Evolutionary conservation across 30 jellyfish, hydroid and myxozoan genomes (phyloP).

Genomic region (Chrysaora quinquecirrha): DNA sequence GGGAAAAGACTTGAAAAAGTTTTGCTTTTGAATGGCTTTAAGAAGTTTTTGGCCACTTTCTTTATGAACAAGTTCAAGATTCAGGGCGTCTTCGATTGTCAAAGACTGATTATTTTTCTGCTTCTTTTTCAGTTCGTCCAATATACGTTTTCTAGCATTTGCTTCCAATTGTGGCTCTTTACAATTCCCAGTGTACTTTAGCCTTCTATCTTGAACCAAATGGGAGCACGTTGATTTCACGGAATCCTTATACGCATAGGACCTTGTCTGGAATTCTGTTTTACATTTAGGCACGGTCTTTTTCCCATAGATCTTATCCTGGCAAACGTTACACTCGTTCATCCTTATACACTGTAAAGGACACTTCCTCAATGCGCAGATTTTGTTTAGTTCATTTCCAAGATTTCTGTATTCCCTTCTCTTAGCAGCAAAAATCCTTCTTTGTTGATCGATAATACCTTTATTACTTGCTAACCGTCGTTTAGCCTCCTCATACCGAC

Average conservation of each 20-base stretch:
- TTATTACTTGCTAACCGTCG: not conserved
- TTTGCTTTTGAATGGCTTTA: conserved; percentile 50
- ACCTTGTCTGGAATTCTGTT: conserved; percentile 36
- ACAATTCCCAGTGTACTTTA: conserved; percentile 93
- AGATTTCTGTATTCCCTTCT: conserved; percentile 11
- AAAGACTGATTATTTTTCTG: conserved; percentile 59
- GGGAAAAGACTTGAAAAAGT: conserved; percentile 71
- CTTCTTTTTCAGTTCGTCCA: conserved; percentile 62
- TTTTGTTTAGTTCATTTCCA: conserved; percentile 28
- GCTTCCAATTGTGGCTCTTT: conserved; percentile 65
- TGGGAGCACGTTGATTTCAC: conserved; percentile 77
- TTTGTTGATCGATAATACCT: conserved; percentile 22
- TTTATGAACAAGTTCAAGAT: conserved; percentile 62
- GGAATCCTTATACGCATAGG: conserved; percentile 56
- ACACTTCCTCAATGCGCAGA: conserved; percentile 65
- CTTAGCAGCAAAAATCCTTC: not conserved
- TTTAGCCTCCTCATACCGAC: conserved; percentile 4
- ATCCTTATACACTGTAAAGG: conserved; percentile 55
- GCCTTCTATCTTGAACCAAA: conserved; percentile 76
- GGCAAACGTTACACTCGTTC: conserved; percentile 82
- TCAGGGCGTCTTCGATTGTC: conserved; percentile 87
- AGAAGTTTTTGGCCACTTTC: conserved; percentile 59
- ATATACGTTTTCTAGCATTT: conserved; percentile 42
- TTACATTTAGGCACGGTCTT: conserved; percentile 75
- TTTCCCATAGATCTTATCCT: conserved; percentile 17